Percentiles rank a stretch among this genome's conserved stretches.
Evolutionary conservation across 1,140 invertebrate species (phyloP).

Genomic region (Zaprionus ornatus): DNA sequence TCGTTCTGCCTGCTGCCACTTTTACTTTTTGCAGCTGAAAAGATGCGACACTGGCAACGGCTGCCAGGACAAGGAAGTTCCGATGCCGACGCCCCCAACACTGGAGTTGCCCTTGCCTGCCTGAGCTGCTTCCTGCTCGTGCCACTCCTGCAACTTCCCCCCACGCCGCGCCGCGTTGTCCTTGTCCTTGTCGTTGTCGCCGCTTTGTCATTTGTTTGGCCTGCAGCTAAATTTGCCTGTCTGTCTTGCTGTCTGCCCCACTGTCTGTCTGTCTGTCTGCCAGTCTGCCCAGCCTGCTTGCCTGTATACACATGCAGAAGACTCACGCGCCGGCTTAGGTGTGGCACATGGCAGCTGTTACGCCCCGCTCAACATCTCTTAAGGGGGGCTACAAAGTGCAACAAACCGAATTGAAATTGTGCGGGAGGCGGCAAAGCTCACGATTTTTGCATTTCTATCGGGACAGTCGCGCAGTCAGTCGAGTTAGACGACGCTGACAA

Average conservation of each 20-base stretch:
- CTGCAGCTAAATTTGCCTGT: constrained; percentile 79
- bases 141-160: background rate
- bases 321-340: constrained; percentile 59
- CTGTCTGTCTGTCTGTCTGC: constrained; percentile 23
- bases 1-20: constrained; percentile 55
- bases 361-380: background rate
- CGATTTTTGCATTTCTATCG: constrained; percentile 60
- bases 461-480: background rate
- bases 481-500: constrained; percentile 54
- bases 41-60: constrained; percentile 57
- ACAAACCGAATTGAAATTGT: constrained; percentile 74
- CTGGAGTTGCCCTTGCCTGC: background rate
- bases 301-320: constrained; percentile 31
- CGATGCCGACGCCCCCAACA: constrained; percentile 44
- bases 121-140: constrained; percentile 16
- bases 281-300: constrained; percentile 25
- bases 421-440: constrained; percentile 19
- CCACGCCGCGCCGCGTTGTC: background rate
- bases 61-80: constrained; percentile 73
- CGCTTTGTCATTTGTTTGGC: constrained; percentile 80
- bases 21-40: constrained; percentile 69
- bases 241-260: constrained; percentile 41
- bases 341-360: constrained; percentile 76
- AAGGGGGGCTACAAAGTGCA: constrained; percentile 69
- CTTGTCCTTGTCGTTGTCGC: constrained; percentile 37